Evolutionary conservation across 1,140 invertebrate species (phyloP).

Genomic region (Cotesia chilonis): DNA sequence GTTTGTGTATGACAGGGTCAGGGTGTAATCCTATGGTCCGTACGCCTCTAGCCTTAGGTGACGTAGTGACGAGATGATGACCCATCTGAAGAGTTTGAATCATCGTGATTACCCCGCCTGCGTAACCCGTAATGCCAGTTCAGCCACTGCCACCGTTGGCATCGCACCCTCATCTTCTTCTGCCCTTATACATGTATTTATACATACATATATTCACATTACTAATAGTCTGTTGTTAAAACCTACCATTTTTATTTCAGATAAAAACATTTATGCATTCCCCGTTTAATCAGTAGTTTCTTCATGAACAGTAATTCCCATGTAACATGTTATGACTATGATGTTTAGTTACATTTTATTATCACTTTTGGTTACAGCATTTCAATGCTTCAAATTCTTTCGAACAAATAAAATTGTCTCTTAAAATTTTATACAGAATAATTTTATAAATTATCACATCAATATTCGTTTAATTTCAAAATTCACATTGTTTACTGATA

Average conservation of each 20-base stretch:
- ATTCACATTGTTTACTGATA: too few species aligned
- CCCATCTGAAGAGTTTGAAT: conserved; percentile 57
- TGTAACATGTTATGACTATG: conserved; percentile 1
- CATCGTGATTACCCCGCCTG: conserved; percentile 63
- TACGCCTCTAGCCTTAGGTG: conserved; percentile 56
- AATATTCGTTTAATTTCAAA: too few species aligned
- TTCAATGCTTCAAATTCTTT: too few species aligned
- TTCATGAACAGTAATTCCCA: neutral
- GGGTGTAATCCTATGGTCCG: neutral
- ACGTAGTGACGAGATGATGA: conserved; percentile 67
- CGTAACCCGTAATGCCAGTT: conserved; percentile 60
- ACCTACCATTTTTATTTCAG: too few species aligned
- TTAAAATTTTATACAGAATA: too few species aligned
- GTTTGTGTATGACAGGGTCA: conserved; percentile 14
- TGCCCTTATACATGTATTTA: conserved; percentile 29
- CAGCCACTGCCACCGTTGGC: conserved; percentile 61
- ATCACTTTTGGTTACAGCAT: conserved; percentile 1
- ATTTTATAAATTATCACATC: too few species aligned
- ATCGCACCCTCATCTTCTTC: conserved; percentile 35
- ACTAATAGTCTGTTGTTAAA: too few species aligned
- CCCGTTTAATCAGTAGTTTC: conserved; percentile 38
- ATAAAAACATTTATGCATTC: conserved; percentile 4
- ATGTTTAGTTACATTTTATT: neutral
- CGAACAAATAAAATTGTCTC: too few species aligned
- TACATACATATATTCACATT: neutral